Evolutionary conservation across 2,888 invertebrate genomes (phyloP).

Genomic region (Diachrysia chrysitis): DNA sequence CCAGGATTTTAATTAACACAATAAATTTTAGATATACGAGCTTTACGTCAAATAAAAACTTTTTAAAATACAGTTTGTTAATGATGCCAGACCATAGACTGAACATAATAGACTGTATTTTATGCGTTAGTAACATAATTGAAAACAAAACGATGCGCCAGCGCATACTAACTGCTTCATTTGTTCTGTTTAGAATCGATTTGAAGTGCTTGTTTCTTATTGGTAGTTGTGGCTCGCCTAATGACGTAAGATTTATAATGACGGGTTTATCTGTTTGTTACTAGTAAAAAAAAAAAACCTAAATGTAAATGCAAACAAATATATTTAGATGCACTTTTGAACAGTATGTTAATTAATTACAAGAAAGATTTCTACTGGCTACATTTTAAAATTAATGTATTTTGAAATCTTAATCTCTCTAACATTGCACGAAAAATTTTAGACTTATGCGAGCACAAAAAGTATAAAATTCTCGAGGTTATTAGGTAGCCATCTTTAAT

Average conservation of each 20-base stretch:
- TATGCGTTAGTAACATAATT: conserved; percentile 65
- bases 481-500: conserved; percentile 34
- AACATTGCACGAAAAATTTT: no score
- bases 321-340: not conserved
- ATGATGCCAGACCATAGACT: conserved; percentile 29
- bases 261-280: conserved; percentile 22
- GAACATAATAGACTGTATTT: conserved; percentile 52
- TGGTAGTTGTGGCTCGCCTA: conserved; percentile 51
- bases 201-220: conserved; percentile 54
- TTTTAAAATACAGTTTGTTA: conserved; percentile 24
- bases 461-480: conserved; percentile 19
- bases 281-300: not conserved
- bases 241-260: conserved; percentile 57
- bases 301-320: no score
- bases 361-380: no score
- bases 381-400: no score
- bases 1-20: not conserved
- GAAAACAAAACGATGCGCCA: conserved; percentile 66
- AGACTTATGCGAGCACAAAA: no score
- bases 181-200: conserved; percentile 65
- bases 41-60: conserved; percentile 8
- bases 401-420: no score
- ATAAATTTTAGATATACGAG: not conserved
- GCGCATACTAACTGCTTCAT: conserved; percentile 77
- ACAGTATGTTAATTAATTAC: no score